phyloP scores from a whole-genome alignment of 2,113 vertebrate species.

The Carettochelys insculpta region DNA sequence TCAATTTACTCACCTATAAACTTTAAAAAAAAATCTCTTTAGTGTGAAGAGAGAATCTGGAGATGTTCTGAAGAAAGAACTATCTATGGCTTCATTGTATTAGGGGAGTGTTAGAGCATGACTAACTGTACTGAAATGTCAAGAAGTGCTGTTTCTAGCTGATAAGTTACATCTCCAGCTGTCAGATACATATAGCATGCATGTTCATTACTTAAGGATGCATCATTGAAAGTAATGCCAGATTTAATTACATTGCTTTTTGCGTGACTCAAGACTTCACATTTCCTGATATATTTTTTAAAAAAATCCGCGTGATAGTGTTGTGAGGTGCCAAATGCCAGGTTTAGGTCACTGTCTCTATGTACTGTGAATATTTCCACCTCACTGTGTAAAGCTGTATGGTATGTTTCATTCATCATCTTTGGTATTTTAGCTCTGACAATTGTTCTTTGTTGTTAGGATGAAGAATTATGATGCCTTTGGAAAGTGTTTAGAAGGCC shows the following conservation, averaged over 20 bases:
- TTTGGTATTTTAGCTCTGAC: background rate
- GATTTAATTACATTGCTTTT: slow-evolving; percentile 9
- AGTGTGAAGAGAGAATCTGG: background rate
- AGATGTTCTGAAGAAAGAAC: background rate
- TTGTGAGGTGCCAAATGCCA: background rate
- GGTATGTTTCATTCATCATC: background rate
- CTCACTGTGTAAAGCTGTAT: background rate
- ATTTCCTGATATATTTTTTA: slow-evolving; percentile 33
- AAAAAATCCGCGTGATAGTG: background rate
- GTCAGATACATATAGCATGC: background rate
- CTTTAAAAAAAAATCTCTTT: background rate
- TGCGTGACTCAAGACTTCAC: background rate
- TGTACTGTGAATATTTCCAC: background rate
- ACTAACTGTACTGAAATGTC: background rate
- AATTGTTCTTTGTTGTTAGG: slow-evolving; percentile 66
- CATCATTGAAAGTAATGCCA: slow-evolving; percentile 1
- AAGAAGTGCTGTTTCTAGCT: slow-evolving; percentile 9
- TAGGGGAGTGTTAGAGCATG: background rate
- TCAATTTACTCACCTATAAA: background rate
- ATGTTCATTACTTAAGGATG: background rate
- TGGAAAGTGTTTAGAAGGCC: slow-evolving; percentile 74
- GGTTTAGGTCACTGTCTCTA: background rate
- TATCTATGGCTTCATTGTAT: background rate
- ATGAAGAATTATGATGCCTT: slow-evolving; percentile 81
- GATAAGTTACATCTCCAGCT: background rate